A percentile compares a stretch with the other conserved stretches of the same genome.
Conservation (phyloP, 2,797 vertebrate genomes). For the Decapterus maruadsi region DNA sequence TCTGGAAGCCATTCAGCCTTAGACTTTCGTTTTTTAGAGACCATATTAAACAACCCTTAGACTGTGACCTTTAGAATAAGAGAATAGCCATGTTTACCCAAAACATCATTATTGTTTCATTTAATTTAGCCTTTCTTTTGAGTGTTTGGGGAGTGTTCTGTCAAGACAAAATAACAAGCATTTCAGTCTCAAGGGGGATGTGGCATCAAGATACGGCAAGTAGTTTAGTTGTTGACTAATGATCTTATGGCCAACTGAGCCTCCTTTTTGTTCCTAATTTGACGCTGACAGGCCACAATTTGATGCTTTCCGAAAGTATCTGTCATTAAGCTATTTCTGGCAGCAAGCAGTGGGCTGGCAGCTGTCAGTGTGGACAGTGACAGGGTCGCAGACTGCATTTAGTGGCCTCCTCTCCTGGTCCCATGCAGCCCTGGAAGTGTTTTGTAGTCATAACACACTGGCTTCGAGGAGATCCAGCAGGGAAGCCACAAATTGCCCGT, state of each 20-base stretch:
- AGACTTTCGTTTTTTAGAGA: slow-evolving; percentile 67
- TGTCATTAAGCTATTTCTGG: slow-evolving; percentile 81
- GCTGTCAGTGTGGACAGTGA: slow-evolving; percentile 76
- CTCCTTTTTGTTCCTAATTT: slow-evolving; percentile 65
- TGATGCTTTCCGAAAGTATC: slow-evolving; percentile 73
- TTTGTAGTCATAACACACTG: slow-evolving; percentile 83
- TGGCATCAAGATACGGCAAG: slow-evolving; percentile 26
- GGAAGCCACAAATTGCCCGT: slow-evolving; percentile 84
- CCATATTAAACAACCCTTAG: slow-evolving; percentile 64
- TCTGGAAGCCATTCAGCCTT: slow-evolving; percentile 83
- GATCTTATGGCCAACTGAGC: slow-evolving; percentile 57
- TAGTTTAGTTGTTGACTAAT: slow-evolving; percentile 69
- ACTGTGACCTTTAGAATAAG: slow-evolving; percentile 73
- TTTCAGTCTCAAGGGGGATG: slow-evolving; percentile 26
- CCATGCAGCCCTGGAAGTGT: slow-evolving; percentile 77
- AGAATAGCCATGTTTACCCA: slow-evolving; percentile 67
- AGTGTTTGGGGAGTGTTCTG: slow-evolving; percentile 30
- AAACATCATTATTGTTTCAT: slow-evolving; percentile 71
- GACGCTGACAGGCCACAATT: slow-evolving; percentile 69
- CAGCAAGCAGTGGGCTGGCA: slow-evolving; percentile 66
- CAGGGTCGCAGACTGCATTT: slow-evolving; percentile 78
- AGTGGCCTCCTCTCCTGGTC: slow-evolving; percentile 75
- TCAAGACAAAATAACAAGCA: slow-evolving; percentile 53
- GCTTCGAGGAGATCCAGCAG: slow-evolving; percentile 78
- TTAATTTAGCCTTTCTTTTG: slow-evolving; percentile 54